Evolutionary conservation across 1,140 invertebrate genomes (phyloP).

Genomic region (Penaeus chinensis): DNA sequence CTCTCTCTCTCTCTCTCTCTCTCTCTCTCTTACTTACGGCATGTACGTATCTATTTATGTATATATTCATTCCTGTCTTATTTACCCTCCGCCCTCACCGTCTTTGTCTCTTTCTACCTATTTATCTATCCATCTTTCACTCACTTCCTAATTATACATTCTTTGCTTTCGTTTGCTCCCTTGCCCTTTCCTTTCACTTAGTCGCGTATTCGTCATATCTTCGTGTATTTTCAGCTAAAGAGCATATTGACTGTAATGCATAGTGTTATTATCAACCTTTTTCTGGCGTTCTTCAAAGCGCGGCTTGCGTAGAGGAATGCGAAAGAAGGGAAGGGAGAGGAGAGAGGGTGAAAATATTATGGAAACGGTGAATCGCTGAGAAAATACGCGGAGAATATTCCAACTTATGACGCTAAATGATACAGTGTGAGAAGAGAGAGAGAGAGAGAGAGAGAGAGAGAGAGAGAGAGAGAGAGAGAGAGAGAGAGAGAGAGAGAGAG

Average conservation of each 20-base stretch:
- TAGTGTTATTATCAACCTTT: too few species aligned
- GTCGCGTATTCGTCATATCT: too few species aligned
- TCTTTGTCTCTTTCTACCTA: background rate
- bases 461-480: constrained; percentile 14
- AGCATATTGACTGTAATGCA: too few species aligned
- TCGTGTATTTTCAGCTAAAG: too few species aligned
- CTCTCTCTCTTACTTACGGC: background rate
- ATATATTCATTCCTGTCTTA: background rate
- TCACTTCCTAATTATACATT: too few species aligned
- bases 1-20: background rate
- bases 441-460: constrained; percentile 9
- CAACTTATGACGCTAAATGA: constrained; percentile 46
- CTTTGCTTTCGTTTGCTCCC: too few species aligned
- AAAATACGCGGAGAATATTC: constrained; percentile 38
- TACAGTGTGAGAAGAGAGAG: constrained; percentile 7
- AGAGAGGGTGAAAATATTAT: background rate
- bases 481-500: background rate
- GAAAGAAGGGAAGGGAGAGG: background rate
- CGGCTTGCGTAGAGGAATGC: too few species aligned
- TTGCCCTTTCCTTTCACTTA: too few species aligned
- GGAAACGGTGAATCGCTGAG: constrained; percentile 28
- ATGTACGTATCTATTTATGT: too few species aligned
- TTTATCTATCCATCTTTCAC: too few species aligned
- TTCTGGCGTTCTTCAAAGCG: too few species aligned
- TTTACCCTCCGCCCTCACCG: background rate